Percentiles rank a stretch among this genome's conserved stretches.
Conservation (phyloP, 1,140 invertebrate genomes). For the Agraylea sexmaculata region DNA sequence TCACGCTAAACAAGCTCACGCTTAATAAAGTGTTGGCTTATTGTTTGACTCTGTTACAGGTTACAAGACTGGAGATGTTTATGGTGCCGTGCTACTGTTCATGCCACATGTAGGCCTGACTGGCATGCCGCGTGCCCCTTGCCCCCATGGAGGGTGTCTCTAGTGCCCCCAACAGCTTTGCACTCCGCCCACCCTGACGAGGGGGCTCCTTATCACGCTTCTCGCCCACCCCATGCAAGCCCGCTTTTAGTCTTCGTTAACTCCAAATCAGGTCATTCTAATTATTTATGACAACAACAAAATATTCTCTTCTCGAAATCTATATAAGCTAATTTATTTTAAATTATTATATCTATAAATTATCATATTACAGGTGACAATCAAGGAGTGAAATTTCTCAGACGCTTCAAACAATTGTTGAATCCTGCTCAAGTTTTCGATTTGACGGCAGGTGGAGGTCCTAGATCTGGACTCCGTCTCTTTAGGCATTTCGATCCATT, state of each 20-base stretch:
- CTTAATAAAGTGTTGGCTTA: conserved; percentile 7
- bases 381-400: conserved; percentile 91
- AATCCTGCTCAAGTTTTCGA: conserved; percentile 98
- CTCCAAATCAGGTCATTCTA: conserved; percentile 67
- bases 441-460: conserved; percentile 76
- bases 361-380: conserved; percentile 63
- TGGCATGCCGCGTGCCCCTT: conserved; percentile 66
- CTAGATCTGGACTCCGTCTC: conserved; percentile 72
- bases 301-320: too few species aligned
- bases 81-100: conserved; percentile 89
- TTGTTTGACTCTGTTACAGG: conserved; percentile 34
- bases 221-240: conserved; percentile 48
- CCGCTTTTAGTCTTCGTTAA: conserved; percentile 94
- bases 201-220: conserved; percentile 74
- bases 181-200: conserved; percentile 81
- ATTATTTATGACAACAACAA: neutral
- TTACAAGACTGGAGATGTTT: conserved; percentile 93
- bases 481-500: conserved; percentile 88
- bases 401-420: conserved; percentile 88
- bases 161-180: conserved; percentile 85
- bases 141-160: conserved; percentile 76
- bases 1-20: neutral
- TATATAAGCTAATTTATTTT: neutral
- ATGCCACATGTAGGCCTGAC: conserved; percentile 72
- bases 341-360: conserved; percentile 11